phyloP scores from a whole-genome alignment of 2,797 vertebrate species.

The Phataginus tricuspis region DNA sequence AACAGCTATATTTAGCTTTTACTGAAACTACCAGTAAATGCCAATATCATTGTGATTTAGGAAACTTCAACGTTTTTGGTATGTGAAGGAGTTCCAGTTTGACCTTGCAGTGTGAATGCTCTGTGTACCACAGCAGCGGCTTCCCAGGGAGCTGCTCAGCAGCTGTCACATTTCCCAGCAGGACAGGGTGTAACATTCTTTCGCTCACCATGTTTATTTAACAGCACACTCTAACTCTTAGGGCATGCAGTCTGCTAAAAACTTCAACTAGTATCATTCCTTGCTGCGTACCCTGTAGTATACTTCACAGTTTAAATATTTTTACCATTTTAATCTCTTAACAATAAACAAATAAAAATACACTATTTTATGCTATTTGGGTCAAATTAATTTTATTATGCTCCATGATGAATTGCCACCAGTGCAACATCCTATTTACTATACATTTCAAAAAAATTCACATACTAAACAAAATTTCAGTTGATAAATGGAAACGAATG shows the following conservation, averaged over 20 bases:
- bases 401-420: conserved; percentile 90
- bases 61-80: background rate
- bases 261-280: conserved; percentile 3
- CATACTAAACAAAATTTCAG: conserved; percentile 89
- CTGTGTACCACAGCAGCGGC: background rate
- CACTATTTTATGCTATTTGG: conserved; percentile 79
- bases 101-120: conserved; percentile 73
- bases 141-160: conserved; percentile 67
- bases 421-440: conserved; percentile 91
- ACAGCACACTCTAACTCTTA: conserved; percentile 69
- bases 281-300: conserved; percentile 15
- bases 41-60: background rate
- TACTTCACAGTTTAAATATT: background rate
- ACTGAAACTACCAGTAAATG: conserved; percentile 34
- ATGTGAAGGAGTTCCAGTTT: conserved; percentile 8
- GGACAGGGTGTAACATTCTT: conserved; percentile 73
- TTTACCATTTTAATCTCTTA: conserved; percentile 54
- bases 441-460: conserved; percentile 89
- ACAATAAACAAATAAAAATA: conserved; percentile 74
- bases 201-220: conserved; percentile 76
- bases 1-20: background rate
- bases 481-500: conserved; percentile 87
- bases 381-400: conserved; percentile 91
- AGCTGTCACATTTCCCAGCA: conserved; percentile 65
- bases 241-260: conserved; percentile 15